Evolutionary conservation across 2,888 invertebrate genomes (phyloP).

Genomic region (Plebejus melissa): DNA sequence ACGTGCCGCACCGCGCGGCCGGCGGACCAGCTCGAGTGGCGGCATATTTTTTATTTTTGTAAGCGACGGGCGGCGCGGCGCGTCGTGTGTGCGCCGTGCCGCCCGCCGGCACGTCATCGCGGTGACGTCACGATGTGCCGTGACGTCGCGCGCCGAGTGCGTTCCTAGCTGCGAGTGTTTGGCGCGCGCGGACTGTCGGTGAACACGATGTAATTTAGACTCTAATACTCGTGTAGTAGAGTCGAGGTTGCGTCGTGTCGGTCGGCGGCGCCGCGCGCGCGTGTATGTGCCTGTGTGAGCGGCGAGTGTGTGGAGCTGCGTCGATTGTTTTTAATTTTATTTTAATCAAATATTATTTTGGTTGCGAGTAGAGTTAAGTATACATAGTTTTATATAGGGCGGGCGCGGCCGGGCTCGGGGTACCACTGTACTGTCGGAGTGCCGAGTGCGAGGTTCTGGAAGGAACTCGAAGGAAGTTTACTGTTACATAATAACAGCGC

Average conservation of each 20-base stretch:
- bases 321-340: slow-evolving; percentile 57
- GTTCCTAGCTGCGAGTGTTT: slow-evolving; percentile 29
- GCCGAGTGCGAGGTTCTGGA: neutral
- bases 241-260: neutral
- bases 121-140: slow-evolving; percentile 30
- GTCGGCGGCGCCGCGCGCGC: slow-evolving; percentile 25
- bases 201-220: neutral
- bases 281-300: slow-evolving; percentile 44
- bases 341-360: slow-evolving; percentile 56
- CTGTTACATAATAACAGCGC: neutral
- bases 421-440: neutral
- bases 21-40: slow-evolving; percentile 10
- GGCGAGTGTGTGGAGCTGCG: slow-evolving; percentile 28
- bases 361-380: slow-evolving; percentile 43
- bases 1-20: neutral
- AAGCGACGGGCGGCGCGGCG: slow-evolving; percentile 16
- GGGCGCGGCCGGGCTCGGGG: slow-evolving; percentile 29
- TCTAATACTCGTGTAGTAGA: neutral
- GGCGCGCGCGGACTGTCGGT: neutral
- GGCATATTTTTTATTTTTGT: slow-evolving; percentile 24
- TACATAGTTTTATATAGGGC: slow-evolving; percentile 32
- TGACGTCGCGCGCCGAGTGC: slow-evolving; percentile 31
- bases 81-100: slow-evolving; percentile 35
- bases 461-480: neutral
- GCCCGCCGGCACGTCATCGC: slow-evolving; percentile 33